Percentiles rank a stretch among this genome's conserved stretches.
Evolutionary conservation across 1,140 invertebrate species (phyloP).

Genomic region (Ericerus pela): DNA sequence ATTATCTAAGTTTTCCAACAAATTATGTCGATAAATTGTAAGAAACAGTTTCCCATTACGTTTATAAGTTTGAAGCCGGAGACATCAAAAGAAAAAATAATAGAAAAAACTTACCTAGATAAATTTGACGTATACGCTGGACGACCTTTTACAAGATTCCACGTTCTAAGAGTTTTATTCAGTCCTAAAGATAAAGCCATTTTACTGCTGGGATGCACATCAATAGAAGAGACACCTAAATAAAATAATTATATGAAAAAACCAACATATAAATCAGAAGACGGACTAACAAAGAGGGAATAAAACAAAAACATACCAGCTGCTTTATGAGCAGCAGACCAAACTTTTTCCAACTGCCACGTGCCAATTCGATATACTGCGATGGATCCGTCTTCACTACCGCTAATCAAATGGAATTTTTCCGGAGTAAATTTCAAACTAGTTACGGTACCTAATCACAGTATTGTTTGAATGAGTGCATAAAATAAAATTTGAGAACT

Average conservation of each 20-base stretch:
- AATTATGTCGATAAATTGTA: too few relatives aligned
- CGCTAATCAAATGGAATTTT: slow-evolving; percentile 60
- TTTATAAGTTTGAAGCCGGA: not conserved
- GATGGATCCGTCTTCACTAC: slow-evolving; percentile 68
- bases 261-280: not conserved
- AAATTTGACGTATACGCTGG: slow-evolving; percentile 77
- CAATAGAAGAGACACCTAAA: slow-evolving; percentile 46
- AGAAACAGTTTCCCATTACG: too few relatives aligned
- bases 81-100: not conserved
- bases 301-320: slow-evolving; percentile 17
- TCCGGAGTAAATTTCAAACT: slow-evolving; percentile 56
- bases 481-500: too few relatives aligned
- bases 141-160: slow-evolving; percentile 85
- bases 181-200: slow-evolving; percentile 69
- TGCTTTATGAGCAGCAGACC: slow-evolving; percentile 54
- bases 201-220: slow-evolving; percentile 78
- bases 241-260: not conserved
- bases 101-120: slow-evolving; percentile 30
- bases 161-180: slow-evolving; percentile 71
- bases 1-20: too few relatives aligned
- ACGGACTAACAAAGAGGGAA: not conserved
- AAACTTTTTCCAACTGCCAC: slow-evolving; percentile 69
- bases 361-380: slow-evolving; percentile 62
- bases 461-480: too few relatives aligned
- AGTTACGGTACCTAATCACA: slow-evolving; percentile 59